Base-by-base conservation (phyloP, 1,140 invertebrate species). In the Eumeta japonica region DNA sequence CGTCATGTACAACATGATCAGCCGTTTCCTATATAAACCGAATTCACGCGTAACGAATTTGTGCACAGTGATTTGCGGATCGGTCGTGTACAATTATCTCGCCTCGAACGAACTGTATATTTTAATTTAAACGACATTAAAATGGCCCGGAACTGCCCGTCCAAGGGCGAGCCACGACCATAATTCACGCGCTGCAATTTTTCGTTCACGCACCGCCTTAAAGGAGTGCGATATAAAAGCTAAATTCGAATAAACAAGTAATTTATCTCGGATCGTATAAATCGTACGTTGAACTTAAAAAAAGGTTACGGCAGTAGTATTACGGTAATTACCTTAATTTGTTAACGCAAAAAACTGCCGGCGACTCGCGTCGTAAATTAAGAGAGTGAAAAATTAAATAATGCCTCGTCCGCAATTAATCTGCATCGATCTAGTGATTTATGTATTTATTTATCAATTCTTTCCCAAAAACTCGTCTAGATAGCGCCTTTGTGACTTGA, bases 301-400 rank as follows among this genome's bases (percentile, higher is more conserved):
- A n/a, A 65, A 68, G 56, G 58, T 63, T 63, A 53, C 59, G 64
- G 57, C 60, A 58, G 53, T 47, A 43, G 44, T 59, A 62, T 62
- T 62, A 63, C 57, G 52, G 57, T 63, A 61, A 64, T 62, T 62
- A 59, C 55, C 52, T 63, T 65, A 68, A 65, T 65, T 68, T 62
- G 58, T 63, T 59, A 64, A 61, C 55, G 63, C 46, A 60, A 63
- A 63, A 66, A 61, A 58, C 41, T 47, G 30, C 43, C 48, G 50
- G 52, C 50, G 42, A 43, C 36, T 46, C 42, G n/a, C n/a, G 40
- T 33, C 39, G 46, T 46, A 35, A 28, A 41, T 44, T 49, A 41
- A 49, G 45, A 29, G 42, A 48, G 47, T 39, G 48, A 50, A 49
- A 55, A 50, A 52, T 62, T 51, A 55, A 56, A 56, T 56, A 48